Percentiles rank a stretch among this genome's conserved stretches.
Evolutionary conservation across 2,888 invertebrate genomes (phyloP).

Genomic region (Plebejus anna): DNA sequence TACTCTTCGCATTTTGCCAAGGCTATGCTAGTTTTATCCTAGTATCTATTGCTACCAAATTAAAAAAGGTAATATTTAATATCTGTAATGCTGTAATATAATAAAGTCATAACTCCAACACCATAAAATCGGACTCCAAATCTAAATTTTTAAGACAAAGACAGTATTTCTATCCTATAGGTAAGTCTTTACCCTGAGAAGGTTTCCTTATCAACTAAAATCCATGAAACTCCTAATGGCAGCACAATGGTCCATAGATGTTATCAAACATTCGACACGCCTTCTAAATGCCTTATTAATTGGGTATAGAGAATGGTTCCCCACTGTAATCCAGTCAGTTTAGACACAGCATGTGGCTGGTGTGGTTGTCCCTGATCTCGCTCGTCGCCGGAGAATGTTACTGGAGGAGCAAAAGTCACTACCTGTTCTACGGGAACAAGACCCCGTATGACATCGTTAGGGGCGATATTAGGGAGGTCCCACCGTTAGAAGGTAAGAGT

Average conservation of each 20-base stretch:
- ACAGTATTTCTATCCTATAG: too few species aligned
- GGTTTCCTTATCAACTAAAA: background rate
- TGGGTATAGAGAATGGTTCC: background rate
- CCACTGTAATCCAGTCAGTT: background rate
- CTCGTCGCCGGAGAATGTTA: conserved; percentile 36
- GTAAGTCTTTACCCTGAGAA: background rate
- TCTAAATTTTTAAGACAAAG: too few species aligned
- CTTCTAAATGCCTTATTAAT: background rate
- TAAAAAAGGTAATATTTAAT: too few species aligned
- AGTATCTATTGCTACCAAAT: too few species aligned
- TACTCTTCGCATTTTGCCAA: too few species aligned
- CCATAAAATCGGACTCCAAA: too few species aligned
- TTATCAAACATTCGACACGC: background rate
- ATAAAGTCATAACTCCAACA: too few species aligned
- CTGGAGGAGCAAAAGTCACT: conserved; percentile 38
- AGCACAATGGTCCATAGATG: background rate
- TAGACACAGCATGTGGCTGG: background rate
- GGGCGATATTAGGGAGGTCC: background rate
- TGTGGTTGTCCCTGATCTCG: background rate
- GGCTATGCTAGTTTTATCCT: too few species aligned
- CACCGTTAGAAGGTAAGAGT: background rate
- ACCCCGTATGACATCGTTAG: conserved; percentile 41
- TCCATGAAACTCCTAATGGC: background rate
- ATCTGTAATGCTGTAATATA: too few species aligned
- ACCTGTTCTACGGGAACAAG: conserved; percentile 38